A percentile compares a stretch with the other conserved stretches of the same genome.
Evolutionary conservation across 1,140 invertebrate species (phyloP).

Genomic region (Rhynchophorus ferrugineus): DNA sequence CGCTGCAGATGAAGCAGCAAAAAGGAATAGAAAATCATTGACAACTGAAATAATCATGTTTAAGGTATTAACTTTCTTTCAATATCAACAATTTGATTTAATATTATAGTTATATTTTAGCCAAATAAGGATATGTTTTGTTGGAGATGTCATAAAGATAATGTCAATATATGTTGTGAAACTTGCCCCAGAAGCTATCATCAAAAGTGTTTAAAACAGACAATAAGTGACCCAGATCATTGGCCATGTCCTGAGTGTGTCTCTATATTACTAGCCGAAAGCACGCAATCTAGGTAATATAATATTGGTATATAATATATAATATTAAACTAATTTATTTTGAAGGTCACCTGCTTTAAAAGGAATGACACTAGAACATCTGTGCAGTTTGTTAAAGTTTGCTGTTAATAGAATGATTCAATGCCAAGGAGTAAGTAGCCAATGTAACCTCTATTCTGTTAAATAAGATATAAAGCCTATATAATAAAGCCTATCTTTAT

Average conservation of each 20-base stretch:
- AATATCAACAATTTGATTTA: neutral
- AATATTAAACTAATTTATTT: slow-evolving; percentile 15
- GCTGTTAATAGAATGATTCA: slow-evolving; percentile 66
- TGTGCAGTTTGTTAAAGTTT: slow-evolving; percentile 66
- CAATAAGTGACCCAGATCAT: slow-evolving; percentile 48
- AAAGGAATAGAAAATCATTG: slow-evolving; percentile 20
- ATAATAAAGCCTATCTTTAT: neutral
- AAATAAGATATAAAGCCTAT: neutral
- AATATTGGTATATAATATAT: neutral
- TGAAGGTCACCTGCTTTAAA: slow-evolving; percentile 63
- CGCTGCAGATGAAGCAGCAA: slow-evolving; percentile 17
- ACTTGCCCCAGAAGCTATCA: slow-evolving; percentile 83
- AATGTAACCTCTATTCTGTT: no score
- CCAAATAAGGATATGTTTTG: slow-evolving; percentile 68
- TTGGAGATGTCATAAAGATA: slow-evolving; percentile 77
- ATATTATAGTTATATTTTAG: slow-evolving; percentile 17
- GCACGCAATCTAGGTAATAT: slow-evolving; percentile 49
- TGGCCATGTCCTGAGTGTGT: slow-evolving; percentile 88
- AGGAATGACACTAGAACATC: slow-evolving; percentile 60
- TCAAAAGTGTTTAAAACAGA: slow-evolving; percentile 58
- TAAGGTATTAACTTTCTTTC: slow-evolving; percentile 17
- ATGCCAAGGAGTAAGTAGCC: slow-evolving; percentile 57
- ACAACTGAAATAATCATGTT: slow-evolving; percentile 12
- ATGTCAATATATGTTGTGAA: slow-evolving; percentile 59
- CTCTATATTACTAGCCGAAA: slow-evolving; percentile 69